Base-by-base conservation (phyloP, 2,113 vertebrate species). In the Cromileptes altivelis region DNA sequence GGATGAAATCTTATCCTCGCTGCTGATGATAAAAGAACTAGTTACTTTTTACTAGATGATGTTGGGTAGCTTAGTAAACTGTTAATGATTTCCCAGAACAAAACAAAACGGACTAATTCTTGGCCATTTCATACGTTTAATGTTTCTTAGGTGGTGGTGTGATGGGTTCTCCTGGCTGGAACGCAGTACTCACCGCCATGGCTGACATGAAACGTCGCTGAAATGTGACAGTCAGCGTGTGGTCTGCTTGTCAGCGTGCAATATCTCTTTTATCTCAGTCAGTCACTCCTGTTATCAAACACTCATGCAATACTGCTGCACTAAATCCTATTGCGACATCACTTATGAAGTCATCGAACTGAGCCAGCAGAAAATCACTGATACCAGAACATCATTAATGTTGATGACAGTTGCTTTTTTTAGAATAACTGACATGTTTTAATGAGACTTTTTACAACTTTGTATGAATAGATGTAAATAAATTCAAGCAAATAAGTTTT, bases 91-190 rank as follows among this genome's bases (percentile, higher is more conserved):
- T 67, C 25, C 23, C 23, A 23, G 11, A 23, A 45, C 13, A 45
- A 23, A 70, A 19, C 0, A 0, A 21, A 47, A 23, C 6, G 58
- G 17, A 60, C n/a, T 33, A 3, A 25, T 65, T n/a, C 17, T 7
- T 50, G 6, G 33, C 5, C 0, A 7, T 63, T 73, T 15, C 30
- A 7, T 69, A 11, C 85, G 14, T 82, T 78, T 4, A 55, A 74
- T 81, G 53, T 75, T 37, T 37, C 6, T 37, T 61, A 99, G 98
- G 98, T 91, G 98, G 98, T 70, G 98, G 98, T 7, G 98, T 99
- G 73, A 99, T 99, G 98, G 98, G 98, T 62, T 96, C 98, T 2
- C 91, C 96, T 0, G 98, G 98, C 73, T 96, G 95, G 88, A 99
- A 98, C 25, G 97, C 97, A 0, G 98, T 97, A 2, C 82, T 84